Conservation (phyloP, 2,113 vertebrate genomes). For the Rostratula benghalensis region DNA sequence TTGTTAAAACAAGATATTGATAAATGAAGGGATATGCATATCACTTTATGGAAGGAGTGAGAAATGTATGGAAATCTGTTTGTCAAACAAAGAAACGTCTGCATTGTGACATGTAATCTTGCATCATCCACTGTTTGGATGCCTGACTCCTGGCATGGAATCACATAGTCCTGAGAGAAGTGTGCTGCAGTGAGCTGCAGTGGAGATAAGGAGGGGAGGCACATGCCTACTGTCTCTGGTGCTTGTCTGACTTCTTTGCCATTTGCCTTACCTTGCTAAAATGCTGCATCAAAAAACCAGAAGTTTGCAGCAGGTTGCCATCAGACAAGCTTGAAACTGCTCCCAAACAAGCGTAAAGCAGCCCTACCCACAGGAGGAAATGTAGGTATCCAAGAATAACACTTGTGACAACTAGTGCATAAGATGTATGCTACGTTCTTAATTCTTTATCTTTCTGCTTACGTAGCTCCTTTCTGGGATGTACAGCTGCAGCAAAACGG, state of each 20-base stretch:
- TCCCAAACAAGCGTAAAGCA: neutral
- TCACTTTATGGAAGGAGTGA: neutral
- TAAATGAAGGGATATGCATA: neutral
- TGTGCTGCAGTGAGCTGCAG: neutral
- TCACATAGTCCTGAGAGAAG: neutral
- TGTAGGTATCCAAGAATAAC: neutral
- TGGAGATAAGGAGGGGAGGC: neutral
- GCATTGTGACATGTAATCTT: neutral
- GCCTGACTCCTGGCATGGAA: neutral
- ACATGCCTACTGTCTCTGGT: neutral
- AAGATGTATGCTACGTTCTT: neutral
- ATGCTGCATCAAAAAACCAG: neutral
- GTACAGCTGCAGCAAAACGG: neutral
- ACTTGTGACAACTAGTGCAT: neutral
- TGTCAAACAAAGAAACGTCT: neutral
- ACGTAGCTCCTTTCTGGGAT: neutral
- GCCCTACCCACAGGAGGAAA: neutral
- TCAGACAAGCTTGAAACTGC: neutral
- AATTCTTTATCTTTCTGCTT: neutral
- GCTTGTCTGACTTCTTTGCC: accelerated
- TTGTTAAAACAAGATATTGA: neutral
- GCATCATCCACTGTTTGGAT: neutral
- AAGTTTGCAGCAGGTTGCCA: neutral
- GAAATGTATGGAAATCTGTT: neutral
- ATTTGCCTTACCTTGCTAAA: neutral